A percentile compares a stretch with the other conserved stretches of the same genome.
Evolutionary conservation across 2,888 invertebrate genomes (phyloP).

Genomic region (Pyrrhosoma nymphula): DNA sequence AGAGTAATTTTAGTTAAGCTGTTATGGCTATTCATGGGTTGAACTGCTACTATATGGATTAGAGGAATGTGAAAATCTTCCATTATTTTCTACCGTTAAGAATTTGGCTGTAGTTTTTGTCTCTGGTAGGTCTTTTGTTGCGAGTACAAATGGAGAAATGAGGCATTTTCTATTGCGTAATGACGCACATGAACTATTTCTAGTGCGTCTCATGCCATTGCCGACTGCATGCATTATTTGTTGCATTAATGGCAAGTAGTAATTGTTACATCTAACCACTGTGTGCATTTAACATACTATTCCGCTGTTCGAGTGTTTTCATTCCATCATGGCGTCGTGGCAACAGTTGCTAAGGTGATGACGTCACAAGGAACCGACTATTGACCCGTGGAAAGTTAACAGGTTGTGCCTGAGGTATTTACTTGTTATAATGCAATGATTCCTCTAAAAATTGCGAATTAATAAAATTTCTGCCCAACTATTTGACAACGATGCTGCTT

Average conservation of each 20-base stretch:
- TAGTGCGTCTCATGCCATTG: background rate
- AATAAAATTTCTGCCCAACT: background rate
- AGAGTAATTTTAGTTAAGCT: background rate
- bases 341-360: slow-evolving; percentile 67
- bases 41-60: background rate
- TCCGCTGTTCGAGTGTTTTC: slow-evolving; percentile 66
- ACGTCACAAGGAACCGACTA: slow-evolving; percentile 64
- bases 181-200: background rate
- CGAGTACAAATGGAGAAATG: background rate
- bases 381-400: slow-evolving; percentile 67
- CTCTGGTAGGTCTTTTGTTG: background rate
- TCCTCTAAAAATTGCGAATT: background rate
- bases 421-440: slow-evolving; percentile 55
- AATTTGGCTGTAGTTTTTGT: background rate
- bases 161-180: background rate
- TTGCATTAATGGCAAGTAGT: background rate
- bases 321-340: slow-evolving; percentile 67
- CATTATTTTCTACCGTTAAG: background rate
- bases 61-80: background rate
- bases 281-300: slow-evolving; percentile 41
- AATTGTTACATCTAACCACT: background rate
- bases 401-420: slow-evolving; percentile 63
- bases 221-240: background rate
- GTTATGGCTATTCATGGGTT: background rate
- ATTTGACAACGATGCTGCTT: background rate